Conservation (phyloP, 2,888 invertebrate genomes). For the Pachydiplax longipennis region DNA sequence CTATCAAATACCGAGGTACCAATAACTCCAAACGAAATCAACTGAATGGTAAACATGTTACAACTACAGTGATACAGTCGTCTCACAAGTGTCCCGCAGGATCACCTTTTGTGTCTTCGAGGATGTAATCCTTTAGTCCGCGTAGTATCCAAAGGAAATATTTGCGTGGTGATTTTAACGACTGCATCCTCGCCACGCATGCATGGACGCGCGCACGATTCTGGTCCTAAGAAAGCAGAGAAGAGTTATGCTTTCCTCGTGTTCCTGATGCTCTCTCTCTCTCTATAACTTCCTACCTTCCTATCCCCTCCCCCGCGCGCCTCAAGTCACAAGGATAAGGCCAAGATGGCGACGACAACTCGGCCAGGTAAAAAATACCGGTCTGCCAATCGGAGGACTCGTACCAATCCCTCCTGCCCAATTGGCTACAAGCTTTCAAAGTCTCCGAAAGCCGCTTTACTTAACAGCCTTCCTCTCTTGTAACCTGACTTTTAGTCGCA, state of each 20-base stretch:
- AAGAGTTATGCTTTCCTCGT: background rate
- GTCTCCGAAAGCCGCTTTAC: background rate
- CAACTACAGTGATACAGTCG: too few relatives aligned
- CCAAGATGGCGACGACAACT: conserved; percentile 20
- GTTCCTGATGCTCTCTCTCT: background rate
- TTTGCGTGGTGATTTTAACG: too few relatives aligned
- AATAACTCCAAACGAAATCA: too few relatives aligned
- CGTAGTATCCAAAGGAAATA: too few relatives aligned
- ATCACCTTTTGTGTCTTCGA: too few relatives aligned
- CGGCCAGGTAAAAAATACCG: background rate
- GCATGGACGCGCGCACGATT: too few relatives aligned
- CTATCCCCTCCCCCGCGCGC: background rate
- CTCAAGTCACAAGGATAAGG: conserved; percentile 32
- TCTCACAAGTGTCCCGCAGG: too few relatives aligned
- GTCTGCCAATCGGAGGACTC: background rate
- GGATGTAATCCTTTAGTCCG: too few relatives aligned
- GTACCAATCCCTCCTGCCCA: background rate
- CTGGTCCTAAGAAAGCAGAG: too few relatives aligned
- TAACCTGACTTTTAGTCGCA: conserved; percentile 8
- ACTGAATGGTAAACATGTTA: too few relatives aligned
- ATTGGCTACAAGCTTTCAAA: conserved; percentile 13
- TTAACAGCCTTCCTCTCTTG: background rate
- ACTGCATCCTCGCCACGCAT: too few relatives aligned
- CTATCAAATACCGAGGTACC: too few relatives aligned
- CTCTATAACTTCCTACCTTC: background rate